Percentiles rank a stretch among this genome's conserved stretches.
These are phyloP conservation scores for Glaucopsyche alexis DNA, from an alignment of 2,888 invertebrate genomes.

Conservation along the genomic window DNA sequence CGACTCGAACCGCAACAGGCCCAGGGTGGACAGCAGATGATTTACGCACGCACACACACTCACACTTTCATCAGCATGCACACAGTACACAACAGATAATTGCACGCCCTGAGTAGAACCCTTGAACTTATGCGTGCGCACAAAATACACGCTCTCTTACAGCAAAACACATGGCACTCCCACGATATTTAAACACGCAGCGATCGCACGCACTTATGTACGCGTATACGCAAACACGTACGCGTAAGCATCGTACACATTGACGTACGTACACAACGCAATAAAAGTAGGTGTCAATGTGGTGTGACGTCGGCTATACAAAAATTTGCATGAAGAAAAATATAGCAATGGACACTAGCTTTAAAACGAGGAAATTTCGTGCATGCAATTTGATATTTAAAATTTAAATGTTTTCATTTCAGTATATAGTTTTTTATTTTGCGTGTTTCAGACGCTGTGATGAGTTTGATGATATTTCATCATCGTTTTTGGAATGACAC, in stretches of 20 bases:
- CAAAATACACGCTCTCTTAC: no score
- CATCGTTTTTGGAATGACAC: background rate
- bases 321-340: background rate
- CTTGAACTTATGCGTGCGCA: no score
- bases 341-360: background rate
- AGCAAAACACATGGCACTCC: no score
- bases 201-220: background rate
- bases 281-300: background rate
- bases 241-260: no score
- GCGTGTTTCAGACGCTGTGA: background rate
- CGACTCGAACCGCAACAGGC: background rate
- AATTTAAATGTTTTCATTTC: background rate
- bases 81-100: no score
- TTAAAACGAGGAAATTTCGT: background rate
- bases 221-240: background rate
- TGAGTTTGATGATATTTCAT: conserved; percentile 1
- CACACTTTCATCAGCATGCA: background rate
- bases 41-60: background rate
- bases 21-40: background rate
- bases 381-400: background rate
- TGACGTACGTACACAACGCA: no score
- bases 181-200: no score
- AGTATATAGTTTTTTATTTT: background rate
- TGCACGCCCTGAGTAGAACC: no score
- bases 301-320: no score